These are phyloP conservation scores for Ovibos moschatus DNA, from an alignment of 2,113 vertebrate species.

Conservation along the genomic window DNA sequence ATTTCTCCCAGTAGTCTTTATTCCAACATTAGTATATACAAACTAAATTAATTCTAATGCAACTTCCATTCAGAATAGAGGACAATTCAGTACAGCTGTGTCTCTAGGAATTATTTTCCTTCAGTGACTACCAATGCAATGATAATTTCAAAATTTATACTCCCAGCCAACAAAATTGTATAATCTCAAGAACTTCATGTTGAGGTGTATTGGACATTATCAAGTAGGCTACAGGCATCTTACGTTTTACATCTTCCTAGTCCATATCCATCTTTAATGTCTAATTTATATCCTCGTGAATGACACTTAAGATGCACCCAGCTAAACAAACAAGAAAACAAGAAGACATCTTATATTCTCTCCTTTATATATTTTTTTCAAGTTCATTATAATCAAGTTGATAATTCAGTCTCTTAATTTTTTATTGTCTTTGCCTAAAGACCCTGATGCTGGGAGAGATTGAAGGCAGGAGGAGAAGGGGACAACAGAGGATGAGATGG, in stretches of 20 bases:
- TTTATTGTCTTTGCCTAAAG: background rate
- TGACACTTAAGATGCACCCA: too few species aligned
- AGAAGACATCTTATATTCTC: background rate
- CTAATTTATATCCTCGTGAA: background rate
- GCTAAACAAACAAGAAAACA: background rate
- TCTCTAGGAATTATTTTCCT: background rate
- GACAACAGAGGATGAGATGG: background rate
- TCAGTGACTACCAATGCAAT: background rate
- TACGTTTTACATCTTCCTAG: background rate
- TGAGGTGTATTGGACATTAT: background rate
- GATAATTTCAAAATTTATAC: background rate
- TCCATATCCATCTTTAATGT: background rate
- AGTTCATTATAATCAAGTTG: background rate
- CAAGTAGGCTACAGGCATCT: fast-evolving
- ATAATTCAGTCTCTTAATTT: background rate
- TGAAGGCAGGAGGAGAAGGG: background rate
- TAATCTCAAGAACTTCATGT: background rate
- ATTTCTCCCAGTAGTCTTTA: background rate
- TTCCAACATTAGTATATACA: background rate
- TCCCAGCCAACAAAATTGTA: background rate
- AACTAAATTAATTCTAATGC: background rate
- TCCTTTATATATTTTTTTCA: background rate
- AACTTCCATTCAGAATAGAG: background rate
- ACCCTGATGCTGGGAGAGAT: background rate
- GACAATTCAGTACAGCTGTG: background rate